Base-by-base conservation (phyloP, 2,797 vertebrate species). In the Lepus oiostolus region DNA sequence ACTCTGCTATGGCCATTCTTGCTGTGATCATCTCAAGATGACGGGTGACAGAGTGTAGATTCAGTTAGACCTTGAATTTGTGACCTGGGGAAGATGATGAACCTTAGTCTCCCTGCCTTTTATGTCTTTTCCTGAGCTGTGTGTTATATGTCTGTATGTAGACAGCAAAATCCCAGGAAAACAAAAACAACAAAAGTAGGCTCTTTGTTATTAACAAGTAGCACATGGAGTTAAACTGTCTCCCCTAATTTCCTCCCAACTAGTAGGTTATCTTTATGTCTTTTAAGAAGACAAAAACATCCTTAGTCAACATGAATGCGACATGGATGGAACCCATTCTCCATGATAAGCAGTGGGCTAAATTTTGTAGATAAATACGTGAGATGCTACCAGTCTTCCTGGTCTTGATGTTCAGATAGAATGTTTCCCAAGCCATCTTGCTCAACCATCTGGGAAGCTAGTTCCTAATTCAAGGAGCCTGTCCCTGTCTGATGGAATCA, bases 191-290 rank as follows among this genome's bases (percentile, higher is more conserved):
- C 68, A 52, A 63, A 80, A 79, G 38, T 14, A 62, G 77, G 28
- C 9, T 35, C 68, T 77, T 58, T 35, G 30, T 28, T 82, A n/a
- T 21, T 74, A 88, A 65, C 30, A 0, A 8, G 6, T n/a, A 32
- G 8, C 38, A 54, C 26, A 22, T 30, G 35, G 35, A 65, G 74
- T 93, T 89, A 19, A 85, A 79, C 88, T 93, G 76, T 72, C 81
- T 70, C 76, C 24, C 50, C 22, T 50, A n/a, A 84, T 84, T 87
- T 54, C 47, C 62, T 89, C 50, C 82, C n/a, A 72, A 4, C 42
- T 52, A 58, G 12, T 86, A 54, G 17, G 24, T 26, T 75, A 9
- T 38, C 54, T 80, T 50, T n/a, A 9, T 72, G 19, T 38, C 22
- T 58, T 58, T 67, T 76, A 77, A 63, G 74, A 10, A 60, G 9